Conservation (phyloP, 2,888 invertebrate species). For the Trissolcus brochymenae region DNA sequence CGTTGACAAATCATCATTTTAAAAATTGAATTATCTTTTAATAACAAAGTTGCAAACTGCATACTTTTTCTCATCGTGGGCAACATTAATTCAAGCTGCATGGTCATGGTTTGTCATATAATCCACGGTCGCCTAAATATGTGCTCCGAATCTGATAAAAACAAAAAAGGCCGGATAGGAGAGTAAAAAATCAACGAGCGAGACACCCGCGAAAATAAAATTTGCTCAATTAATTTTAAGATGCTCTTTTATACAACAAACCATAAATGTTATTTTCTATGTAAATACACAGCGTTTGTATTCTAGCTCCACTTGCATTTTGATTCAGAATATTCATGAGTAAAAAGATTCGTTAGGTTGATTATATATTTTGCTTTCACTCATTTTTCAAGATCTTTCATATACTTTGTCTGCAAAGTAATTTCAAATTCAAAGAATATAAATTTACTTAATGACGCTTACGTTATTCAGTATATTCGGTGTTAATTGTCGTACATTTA, state of each 20-base stretch:
- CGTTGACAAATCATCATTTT: slow-evolving; percentile 9
- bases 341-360: slow-evolving; percentile 52
- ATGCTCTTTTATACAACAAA: slow-evolving; percentile 52
- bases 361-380: slow-evolving; percentile 29
- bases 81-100: slow-evolving; percentile 7
- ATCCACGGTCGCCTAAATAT: slow-evolving; percentile 15
- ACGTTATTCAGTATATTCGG: slow-evolving; percentile 2
- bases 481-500: slow-evolving; percentile 1
- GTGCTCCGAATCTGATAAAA: slow-evolving; percentile 9
- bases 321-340: slow-evolving; percentile 58
- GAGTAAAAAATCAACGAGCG: slow-evolving; percentile 37
- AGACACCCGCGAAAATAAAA: slow-evolving; percentile 31
- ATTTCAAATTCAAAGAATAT: slow-evolving; percentile 21
- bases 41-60: slow-evolving; percentile 18
- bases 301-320: slow-evolving; percentile 49
- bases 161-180: slow-evolving; percentile 19
- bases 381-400: slow-evolving; percentile 14
- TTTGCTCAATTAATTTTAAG: slow-evolving; percentile 52
- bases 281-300: slow-evolving; percentile 42
- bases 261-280: slow-evolving; percentile 57
- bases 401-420: slow-evolving; percentile 11
- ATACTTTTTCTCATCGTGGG: neutral
- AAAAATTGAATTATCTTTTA: slow-evolving; percentile 33
- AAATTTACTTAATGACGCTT: slow-evolving; percentile 14
- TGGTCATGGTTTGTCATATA: slow-evolving; percentile 31